Conservation (phyloP, 2,888 invertebrate genomes). For the Drosophila yooni region DNA sequence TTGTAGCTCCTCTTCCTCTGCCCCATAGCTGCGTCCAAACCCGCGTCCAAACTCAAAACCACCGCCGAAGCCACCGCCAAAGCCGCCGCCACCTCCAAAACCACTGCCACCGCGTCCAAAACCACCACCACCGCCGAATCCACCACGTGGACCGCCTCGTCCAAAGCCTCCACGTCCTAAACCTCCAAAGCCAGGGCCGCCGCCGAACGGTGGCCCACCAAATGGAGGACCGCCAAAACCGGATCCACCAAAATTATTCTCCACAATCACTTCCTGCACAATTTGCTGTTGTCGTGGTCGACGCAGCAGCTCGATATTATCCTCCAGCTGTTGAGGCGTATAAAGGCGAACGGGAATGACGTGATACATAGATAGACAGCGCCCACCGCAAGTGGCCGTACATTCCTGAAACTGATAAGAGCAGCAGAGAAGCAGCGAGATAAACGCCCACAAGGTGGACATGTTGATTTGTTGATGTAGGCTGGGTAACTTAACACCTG, state of each 20-base stretch:
- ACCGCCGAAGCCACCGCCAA: conserved; percentile 10
- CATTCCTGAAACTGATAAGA: conserved; percentile 10
- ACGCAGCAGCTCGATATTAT: conserved; percentile 32
- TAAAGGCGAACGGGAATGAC: conserved; percentile 58
- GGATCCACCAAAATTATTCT: conserved; percentile 46
- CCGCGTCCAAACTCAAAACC: conserved; percentile 23
- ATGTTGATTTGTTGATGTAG: conserved; percentile 28
- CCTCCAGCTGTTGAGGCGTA: conserved; percentile 33
- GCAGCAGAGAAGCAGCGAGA: conserved; percentile 20
- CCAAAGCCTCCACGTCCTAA: conserved; percentile 16
- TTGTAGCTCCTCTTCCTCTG: conserved; percentile 7
- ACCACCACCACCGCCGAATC: conserved; percentile 10
- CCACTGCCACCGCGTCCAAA: conserved; percentile 17
- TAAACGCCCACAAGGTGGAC: conserved; percentile 35
- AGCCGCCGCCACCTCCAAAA: conserved; percentile 22
- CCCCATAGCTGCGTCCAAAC: conserved; percentile 55
- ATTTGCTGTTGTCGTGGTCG: conserved; percentile 62
- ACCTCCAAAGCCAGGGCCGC: conserved; percentile 5
- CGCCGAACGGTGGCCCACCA: conserved; percentile 30
- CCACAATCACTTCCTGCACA: conserved; percentile 56
- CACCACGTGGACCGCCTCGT: conserved; percentile 11
- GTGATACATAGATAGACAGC: conserved; percentile 35
- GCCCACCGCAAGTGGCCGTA: conserved; percentile 24
- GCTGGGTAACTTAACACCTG: conserved; percentile 17
- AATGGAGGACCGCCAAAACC: conserved; percentile 40